Percentiles rank a stretch among this genome's conserved stretches.
Conservation (phyloP, 2,888 invertebrate genomes). For the Hypolimnas misippus region DNA sequence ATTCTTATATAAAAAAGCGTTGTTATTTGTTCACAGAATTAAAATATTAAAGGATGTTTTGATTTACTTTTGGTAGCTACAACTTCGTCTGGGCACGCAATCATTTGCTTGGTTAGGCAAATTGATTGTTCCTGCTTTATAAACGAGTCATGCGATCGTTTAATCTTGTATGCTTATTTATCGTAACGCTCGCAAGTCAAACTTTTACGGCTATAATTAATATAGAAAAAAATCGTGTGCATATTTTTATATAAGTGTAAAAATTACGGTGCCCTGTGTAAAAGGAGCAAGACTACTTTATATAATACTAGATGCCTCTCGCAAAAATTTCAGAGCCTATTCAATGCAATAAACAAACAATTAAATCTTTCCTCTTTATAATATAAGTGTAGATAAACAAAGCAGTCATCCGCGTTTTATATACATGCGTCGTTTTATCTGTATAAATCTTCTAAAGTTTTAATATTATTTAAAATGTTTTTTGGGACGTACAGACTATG, state of each 20-base stretch:
- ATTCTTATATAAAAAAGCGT: too few species aligned
- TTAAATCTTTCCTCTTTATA: too few species aligned
- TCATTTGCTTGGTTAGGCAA: constrained; percentile 51
- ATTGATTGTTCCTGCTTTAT: constrained; percentile 56
- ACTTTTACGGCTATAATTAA: background rate
- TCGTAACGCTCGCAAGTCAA: background rate
- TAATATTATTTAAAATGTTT: too few species aligned
- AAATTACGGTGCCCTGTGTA: background rate
- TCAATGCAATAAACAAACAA: too few species aligned
- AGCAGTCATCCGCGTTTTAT: too few species aligned
- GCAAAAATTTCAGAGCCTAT: too few species aligned
- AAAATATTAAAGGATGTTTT: constrained; percentile 22
- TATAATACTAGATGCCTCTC: too few species aligned
- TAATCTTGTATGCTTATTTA: constrained; percentile 35
- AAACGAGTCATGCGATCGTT: constrained; percentile 50
- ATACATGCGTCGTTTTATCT: too few species aligned
- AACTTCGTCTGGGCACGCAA: constrained; percentile 51
- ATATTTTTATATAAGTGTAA: background rate
- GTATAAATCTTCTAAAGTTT: too few species aligned
- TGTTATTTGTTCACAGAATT: constrained; percentile 10
- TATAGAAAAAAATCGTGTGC: background rate
- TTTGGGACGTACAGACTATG: too few species aligned
- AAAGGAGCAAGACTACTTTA: background rate
- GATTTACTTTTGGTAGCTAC: constrained; percentile 27
- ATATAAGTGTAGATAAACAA: too few species aligned